Evolutionary conservation across 2,888 invertebrate species (phyloP).

Genomic region (Hermaeophaga mercurialis): DNA sequence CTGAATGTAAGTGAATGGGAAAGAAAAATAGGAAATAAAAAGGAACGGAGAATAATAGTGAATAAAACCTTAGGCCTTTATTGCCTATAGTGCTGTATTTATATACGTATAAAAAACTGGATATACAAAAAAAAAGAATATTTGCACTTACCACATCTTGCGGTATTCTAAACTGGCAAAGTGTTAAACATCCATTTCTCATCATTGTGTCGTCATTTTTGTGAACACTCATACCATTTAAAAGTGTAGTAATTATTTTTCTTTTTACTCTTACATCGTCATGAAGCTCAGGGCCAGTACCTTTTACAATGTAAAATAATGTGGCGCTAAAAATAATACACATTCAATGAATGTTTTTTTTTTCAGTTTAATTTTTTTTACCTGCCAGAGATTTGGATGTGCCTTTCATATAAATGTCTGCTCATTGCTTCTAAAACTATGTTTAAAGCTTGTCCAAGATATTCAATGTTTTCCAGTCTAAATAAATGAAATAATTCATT

Average conservation of each 20-base stretch:
- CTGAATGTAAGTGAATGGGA: no score
- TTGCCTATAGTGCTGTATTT: no score
- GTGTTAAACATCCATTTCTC: constrained; percentile 92
- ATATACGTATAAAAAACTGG: no score
- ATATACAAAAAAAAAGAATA: no score
- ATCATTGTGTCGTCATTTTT: constrained; percentile 90
- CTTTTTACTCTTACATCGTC: constrained; percentile 70
- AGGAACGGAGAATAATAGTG: no score
- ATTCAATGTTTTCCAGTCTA: constrained; percentile 79
- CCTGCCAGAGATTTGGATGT: constrained; percentile 93
- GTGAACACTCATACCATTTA: constrained; percentile 89
- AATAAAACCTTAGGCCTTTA: no score
- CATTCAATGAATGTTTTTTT: background rate
- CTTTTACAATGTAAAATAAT: constrained; percentile 92
- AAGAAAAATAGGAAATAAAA: no score
- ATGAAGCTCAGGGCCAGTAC: constrained; percentile 77
- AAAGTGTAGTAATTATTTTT: constrained; percentile 78
- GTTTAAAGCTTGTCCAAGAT: constrained; percentile 75
- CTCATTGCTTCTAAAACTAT: constrained; percentile 91
- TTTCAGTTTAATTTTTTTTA: constrained; percentile 50
- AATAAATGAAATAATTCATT: constrained; percentile 91
- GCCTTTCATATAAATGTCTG: constrained; percentile 81
- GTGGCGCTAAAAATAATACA: constrained; percentile 79
- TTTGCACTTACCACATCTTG: constrained; percentile 89
- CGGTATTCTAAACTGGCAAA: constrained; percentile 95